phyloP scores from a whole-genome alignment of 2,888 invertebrate genomes.

The Dynastes tityus region DNA sequence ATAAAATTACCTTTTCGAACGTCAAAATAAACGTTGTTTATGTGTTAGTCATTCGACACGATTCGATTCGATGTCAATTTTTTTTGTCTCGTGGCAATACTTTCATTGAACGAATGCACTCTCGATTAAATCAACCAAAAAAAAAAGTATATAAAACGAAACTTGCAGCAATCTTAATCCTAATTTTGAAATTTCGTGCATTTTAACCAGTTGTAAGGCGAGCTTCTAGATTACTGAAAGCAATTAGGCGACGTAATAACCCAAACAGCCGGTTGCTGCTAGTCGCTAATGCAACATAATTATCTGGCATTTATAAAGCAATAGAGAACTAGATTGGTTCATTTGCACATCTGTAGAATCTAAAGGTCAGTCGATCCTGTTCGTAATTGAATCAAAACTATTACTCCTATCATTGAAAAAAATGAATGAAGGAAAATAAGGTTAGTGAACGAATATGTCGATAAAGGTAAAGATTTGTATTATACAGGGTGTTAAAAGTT shows the following conservation, averaged over 20 bases:
- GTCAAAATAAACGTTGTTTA: slow-evolving; percentile 6
- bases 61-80: background rate
- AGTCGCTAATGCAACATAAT: background rate
- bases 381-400: background rate
- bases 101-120: background rate
- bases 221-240: slow-evolving; percentile 1
- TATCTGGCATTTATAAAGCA: slow-evolving; percentile 20
- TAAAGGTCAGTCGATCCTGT: slow-evolving; percentile 9
- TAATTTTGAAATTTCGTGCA: slow-evolving; percentile 3
- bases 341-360: slow-evolving; percentile 8
- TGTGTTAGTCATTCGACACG: background rate
- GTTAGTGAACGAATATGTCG: background rate
- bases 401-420: too few species aligned
- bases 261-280: background rate
- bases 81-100: background rate
- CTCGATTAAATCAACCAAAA: background rate
- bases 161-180: background rate
- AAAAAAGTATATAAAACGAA: background rate
- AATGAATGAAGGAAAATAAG: background rate
- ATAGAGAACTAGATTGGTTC: background rate
- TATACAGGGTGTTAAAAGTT: too few species aligned
- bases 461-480: background rate
- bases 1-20: background rate
- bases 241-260: background rate
- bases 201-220: background rate